Base-by-base conservation (phyloP, 2,113 vertebrate genomes). In the Catharus minimus region DNA sequence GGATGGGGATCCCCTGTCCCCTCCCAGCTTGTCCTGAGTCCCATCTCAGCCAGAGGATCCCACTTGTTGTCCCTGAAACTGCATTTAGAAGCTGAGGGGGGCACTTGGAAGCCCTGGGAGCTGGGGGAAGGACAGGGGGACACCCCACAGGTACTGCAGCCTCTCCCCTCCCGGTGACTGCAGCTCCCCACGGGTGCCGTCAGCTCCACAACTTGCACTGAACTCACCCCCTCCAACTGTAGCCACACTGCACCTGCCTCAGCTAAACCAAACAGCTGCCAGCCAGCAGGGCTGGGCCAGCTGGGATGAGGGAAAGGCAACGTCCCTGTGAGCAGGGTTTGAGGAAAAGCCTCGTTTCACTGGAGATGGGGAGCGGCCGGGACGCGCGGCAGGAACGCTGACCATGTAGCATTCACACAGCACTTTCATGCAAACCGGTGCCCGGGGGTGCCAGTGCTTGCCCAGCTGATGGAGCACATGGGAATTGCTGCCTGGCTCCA, bases 201-300 rank as follows among this genome's bases (percentile, higher is more conserved):
- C n/a, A 10, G 85, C 77, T 66, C 17, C 6, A 5, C 7, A 18
- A 11, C 56, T 60, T 11, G 89, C 62, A 66, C 77, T 68, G 91
- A 33, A 26, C 67, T 39, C 79, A 10, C 79, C 64, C 58, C 58
- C 41, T 61, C 71, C 78, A 60, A 65, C 57, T 80, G 91, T 94
- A 95, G 89, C 95, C 89, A 92, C 93, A 90, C 88, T 83, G 76
- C 75, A 88, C 52, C 89, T 92, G 93, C 93, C 88, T 95, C 93
- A 82, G 57, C 71, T 5, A n/a, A 83, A 71, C 60, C 93, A 82
- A 94, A 80, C 91, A 15, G 84, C 75, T 10, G 56, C 55, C 55
- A 7, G 57, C 47, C 33, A 55, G 75, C 44, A 14, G 41, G 33
- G 3, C n/a, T 53, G 14, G 49, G 56, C 46, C 44, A 46, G 44